phyloP scores from a whole-genome alignment of 2,888 invertebrate species.

The Polyommatus icarus region DNA sequence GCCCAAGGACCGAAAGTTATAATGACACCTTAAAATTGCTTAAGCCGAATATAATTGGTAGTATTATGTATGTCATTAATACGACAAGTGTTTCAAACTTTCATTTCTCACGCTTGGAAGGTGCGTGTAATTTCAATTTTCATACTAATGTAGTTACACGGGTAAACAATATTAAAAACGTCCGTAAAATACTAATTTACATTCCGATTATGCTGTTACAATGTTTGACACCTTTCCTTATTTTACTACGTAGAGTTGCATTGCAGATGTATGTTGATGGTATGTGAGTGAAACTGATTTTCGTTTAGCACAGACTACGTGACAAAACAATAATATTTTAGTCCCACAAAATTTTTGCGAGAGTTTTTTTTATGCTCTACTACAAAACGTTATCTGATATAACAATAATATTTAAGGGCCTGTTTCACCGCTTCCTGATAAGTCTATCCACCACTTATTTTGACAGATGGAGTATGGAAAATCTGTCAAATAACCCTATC shows the following conservation, averaged over 20 bases:
- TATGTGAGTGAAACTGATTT: background rate
- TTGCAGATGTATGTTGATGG: background rate
- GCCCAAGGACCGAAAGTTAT: background rate
- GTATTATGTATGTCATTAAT: slow-evolving; percentile 16
- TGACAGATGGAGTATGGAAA: too few relatives aligned
- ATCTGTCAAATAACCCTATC: too few relatives aligned
- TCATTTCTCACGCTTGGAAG: background rate
- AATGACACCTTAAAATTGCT: slow-evolving; percentile 14
- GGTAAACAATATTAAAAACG: slow-evolving; percentile 3
- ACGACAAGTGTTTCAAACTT: slow-evolving; percentile 15
- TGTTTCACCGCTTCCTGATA: too few relatives aligned
- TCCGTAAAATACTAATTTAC: background rate
- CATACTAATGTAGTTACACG: background rate
- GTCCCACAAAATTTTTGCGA: background rate
- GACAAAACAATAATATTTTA: background rate
- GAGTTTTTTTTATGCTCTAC: background rate
- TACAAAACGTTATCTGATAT: background rate
- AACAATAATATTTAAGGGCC: background rate
- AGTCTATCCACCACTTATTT: too few relatives aligned
- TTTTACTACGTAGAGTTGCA: background rate
- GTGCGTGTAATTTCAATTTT: slow-evolving; percentile 14
- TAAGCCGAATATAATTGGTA: slow-evolving; percentile 16
- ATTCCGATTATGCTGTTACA: background rate
- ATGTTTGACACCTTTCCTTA: background rate
- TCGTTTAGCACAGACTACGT: background rate